A percentile compares a stretch with the other conserved stretches of the same genome.
phyloP scores from a whole-genome alignment of 1,140 invertebrate genomes.

The Sitophilus oryzae region DNA sequence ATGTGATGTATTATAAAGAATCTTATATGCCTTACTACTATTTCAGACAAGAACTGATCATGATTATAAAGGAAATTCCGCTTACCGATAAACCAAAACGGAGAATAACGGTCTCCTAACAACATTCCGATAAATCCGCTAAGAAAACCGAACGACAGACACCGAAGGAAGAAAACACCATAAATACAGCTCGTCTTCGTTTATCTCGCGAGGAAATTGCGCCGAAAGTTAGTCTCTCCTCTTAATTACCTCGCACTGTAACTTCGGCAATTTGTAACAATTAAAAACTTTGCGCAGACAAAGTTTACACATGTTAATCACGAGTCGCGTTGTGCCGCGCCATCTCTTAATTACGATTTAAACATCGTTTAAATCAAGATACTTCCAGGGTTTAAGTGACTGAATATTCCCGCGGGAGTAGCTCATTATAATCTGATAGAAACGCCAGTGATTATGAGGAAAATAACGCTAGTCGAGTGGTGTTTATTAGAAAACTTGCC shows the following conservation, averaged over 20 bases:
- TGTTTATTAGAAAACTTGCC: no score
- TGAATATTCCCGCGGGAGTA: constrained; percentile 20
- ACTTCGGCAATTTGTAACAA: constrained; percentile 45
- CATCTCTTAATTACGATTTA: constrained; percentile 38
- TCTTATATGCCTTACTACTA: no score
- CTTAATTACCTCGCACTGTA: constrained; percentile 40
- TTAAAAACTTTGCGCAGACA: constrained; percentile 42
- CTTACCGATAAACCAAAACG: no score
- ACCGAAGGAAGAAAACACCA: no score
- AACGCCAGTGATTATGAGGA: background rate
- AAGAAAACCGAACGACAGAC: no score
- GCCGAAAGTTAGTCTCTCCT: constrained; percentile 21
- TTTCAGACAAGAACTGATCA: no score
- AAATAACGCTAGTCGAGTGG: no score
- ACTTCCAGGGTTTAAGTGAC: constrained; percentile 31
- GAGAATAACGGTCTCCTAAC: no score
- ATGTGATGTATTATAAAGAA: no score
- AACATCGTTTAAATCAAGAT: constrained; percentile 30
- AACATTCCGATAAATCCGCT: no score
- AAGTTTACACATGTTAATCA: constrained; percentile 45
- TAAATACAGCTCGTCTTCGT: no score
- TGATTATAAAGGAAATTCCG: no score
- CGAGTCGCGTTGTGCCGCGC: constrained; percentile 39
- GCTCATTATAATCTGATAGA: constrained; percentile 23
- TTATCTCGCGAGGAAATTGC: constrained; percentile 29